Conservation (phyloP, 2,113 vertebrate species). For the Mola mola region DNA sequence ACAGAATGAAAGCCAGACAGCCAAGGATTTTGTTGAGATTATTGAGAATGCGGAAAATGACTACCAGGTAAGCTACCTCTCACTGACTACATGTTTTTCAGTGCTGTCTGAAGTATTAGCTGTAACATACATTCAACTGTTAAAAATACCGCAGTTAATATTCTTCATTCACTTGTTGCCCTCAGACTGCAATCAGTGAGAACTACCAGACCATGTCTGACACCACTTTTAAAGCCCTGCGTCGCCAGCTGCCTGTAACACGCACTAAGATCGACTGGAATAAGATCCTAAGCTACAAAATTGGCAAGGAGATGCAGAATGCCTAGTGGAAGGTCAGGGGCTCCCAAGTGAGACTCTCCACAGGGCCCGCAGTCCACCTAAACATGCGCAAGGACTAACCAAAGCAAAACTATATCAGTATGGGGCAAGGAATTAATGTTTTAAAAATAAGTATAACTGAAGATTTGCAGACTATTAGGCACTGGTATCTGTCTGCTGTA, state of each 20-base stretch:
- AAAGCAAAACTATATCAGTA: conserved; percentile 73
- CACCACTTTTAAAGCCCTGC: conserved; percentile 99
- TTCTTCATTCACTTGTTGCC: background rate
- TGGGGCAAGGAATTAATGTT: conserved; percentile 58
- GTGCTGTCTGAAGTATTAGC: background rate
- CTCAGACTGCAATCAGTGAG: conserved; percentile 96
- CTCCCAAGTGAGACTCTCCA: conserved; percentile 46
- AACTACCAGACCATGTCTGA: conserved; percentile 99
- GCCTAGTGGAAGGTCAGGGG: conserved; percentile 82
- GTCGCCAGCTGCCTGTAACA: conserved; percentile 96
- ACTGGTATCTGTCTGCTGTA: conserved; percentile 49
- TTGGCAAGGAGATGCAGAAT: conserved; percentile 99
- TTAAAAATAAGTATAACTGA: conserved; percentile 36
- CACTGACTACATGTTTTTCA: background rate
- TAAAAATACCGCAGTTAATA: background rate
- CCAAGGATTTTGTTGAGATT: conserved; percentile 95
- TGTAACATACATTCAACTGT: too few relatives aligned
- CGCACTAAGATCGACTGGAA: conserved; percentile 99
- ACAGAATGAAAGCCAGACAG: conserved; percentile 93
- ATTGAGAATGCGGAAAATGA: conserved; percentile 97
- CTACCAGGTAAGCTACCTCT: conserved; percentile 87
- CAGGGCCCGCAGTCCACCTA: conserved; percentile 49
- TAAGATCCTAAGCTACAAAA: conserved; percentile 99
- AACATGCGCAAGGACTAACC: conserved; percentile 69
- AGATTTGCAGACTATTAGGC: conserved; percentile 52